A percentile compares a stretch with the other conserved stretches of the same genome.
Evolutionary conservation across 92 coral and sea anemone species (phyloP).

Genomic region (Palythoa grandiflora): DNA sequence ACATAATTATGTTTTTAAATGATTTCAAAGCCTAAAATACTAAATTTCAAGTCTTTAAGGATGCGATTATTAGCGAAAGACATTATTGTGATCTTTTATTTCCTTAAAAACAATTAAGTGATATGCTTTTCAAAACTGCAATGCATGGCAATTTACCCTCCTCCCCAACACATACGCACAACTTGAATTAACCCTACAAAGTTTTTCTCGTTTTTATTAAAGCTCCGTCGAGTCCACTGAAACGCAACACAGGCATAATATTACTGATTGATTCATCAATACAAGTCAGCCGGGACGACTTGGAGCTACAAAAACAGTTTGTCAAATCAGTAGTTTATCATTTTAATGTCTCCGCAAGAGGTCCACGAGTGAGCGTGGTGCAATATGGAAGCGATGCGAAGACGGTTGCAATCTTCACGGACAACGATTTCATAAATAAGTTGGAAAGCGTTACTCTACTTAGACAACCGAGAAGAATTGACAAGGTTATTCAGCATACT

Average conservation of each 20-base stretch:
- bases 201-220: background rate
- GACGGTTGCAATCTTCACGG: constrained; percentile 18
- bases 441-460: constrained; percentile 23
- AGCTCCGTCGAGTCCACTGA: constrained; percentile 39
- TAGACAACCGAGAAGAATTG: constrained; percentile 28
- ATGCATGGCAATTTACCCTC: no score
- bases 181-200: no score
- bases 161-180: no score
- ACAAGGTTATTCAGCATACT: constrained; percentile 40
- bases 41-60: no score
- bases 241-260: constrained; percentile 41
- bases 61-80: no score
- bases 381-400: constrained; percentile 58
- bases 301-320: constrained; percentile 46
- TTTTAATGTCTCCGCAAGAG: constrained; percentile 40
- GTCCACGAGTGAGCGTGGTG: constrained; percentile 53
- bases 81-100: no score
- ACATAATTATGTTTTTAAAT: no score
- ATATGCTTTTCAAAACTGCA: background rate
- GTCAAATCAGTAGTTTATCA: constrained; percentile 54
- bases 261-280: constrained; percentile 61
- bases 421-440: constrained; percentile 11
- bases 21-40: no score
- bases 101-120: background rate
- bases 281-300: constrained; percentile 35